phyloP scores from a whole-genome alignment of 1,140 invertebrate genomes.

The Scaptomyza montana region DNA sequence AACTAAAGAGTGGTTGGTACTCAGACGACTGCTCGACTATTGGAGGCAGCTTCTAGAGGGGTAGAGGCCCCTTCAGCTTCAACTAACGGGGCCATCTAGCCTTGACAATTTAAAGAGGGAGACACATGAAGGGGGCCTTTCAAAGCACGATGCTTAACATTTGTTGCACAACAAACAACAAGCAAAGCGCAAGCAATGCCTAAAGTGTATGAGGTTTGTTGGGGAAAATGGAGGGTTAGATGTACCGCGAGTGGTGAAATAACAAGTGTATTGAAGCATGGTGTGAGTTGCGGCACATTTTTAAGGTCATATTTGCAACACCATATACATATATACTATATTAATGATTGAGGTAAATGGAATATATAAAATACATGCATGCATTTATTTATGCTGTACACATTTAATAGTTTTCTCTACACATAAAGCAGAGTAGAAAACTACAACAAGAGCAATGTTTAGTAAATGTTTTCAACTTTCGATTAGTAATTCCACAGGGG shows the following conservation, averaged over 20 bases:
- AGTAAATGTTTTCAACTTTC: too few species aligned
- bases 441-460: too few species aligned
- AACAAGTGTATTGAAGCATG: slow-evolving; percentile 30
- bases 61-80: slow-evolving; percentile 38
- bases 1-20: slow-evolving; percentile 77
- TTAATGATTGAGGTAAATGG: background rate
- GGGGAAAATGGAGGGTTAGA: background rate
- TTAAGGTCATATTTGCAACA: background rate
- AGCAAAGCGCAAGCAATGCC: slow-evolving; percentile 3
- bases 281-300: slow-evolving; percentile 26
- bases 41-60: slow-evolving; percentile 25
- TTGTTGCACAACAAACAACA: slow-evolving; percentile 30
- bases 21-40: slow-evolving; percentile 49
- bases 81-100: slow-evolving; percentile 51
- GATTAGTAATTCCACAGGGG: too few species aligned
- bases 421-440: too few species aligned
- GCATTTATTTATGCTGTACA: too few species aligned
- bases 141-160: slow-evolving; percentile 53
- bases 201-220: background rate
- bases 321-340: background rate
- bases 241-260: slow-evolving; percentile 11
- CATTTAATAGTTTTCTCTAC: too few species aligned
- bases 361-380: too few species aligned
- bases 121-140: slow-evolving; percentile 3
- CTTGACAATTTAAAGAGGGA: slow-evolving; percentile 63